phyloP scores from a whole-genome alignment of 2,888 invertebrate species.

The Cephus rjabovi region DNA sequence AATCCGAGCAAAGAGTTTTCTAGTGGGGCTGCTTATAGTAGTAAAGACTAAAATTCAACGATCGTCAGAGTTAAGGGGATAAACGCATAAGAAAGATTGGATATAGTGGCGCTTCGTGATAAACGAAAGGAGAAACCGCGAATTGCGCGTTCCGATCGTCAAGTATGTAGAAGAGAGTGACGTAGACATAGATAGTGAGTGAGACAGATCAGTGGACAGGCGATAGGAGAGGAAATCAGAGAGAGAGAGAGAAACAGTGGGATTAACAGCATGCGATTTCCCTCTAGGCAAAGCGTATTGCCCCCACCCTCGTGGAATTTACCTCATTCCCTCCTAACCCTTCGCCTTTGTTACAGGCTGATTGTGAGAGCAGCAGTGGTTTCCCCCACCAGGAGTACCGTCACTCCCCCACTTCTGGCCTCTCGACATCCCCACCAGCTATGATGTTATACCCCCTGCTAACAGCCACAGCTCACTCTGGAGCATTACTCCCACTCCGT shows the following conservation, averaged over 20 bases:
- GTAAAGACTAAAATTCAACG: not conserved
- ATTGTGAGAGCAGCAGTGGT: not conserved
- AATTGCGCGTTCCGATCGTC: not conserved
- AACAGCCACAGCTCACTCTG: not conserved
- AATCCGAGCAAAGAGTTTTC: not conserved
- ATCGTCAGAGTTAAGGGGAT: not conserved
- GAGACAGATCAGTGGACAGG: not conserved
- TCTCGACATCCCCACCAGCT: not conserved
- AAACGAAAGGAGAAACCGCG: not conserved
- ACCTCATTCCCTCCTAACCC: not conserved
- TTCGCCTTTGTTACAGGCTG: not conserved
- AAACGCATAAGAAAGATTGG: not conserved
- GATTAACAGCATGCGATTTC: conserved; percentile 6
- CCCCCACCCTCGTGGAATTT: not conserved
- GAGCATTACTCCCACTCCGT: conserved; percentile 1
- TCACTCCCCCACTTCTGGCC: not conserved
- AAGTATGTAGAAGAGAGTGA: not conserved
- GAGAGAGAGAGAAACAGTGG: not conserved
- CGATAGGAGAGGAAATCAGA: conserved; percentile 1
- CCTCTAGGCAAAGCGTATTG: conserved; percentile 5
- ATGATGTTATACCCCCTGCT: not conserved
- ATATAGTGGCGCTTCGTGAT: not conserved
- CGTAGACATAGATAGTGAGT: not conserved
- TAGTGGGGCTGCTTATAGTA: not conserved
- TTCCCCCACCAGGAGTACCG: not conserved